Evolutionary conservation across 53 echinoderm and acorn worm genomes (phyloP).

Genomic region (Echinarachnius parma): DNA sequence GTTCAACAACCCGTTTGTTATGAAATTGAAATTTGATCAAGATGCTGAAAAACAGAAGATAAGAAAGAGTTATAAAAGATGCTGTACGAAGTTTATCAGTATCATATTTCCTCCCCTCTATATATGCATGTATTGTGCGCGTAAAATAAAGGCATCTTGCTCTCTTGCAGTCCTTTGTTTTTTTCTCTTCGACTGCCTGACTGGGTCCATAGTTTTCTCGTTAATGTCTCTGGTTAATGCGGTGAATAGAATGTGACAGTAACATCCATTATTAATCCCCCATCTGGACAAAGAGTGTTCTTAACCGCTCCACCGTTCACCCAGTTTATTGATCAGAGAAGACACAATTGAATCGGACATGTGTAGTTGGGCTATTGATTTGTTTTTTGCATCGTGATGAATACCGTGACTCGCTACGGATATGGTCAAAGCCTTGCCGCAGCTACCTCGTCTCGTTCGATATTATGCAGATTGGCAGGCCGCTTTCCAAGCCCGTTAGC

Average conservation of each 20-base stretch:
- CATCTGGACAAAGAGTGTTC: constrained; percentile 8
- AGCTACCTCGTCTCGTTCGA: too few species aligned
- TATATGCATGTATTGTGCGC: not conserved
- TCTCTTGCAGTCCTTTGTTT: not conserved
- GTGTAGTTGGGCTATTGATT: constrained; percentile 14
- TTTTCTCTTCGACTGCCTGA: not conserved
- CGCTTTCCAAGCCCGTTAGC: too few species aligned
- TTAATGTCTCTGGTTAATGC: not conserved
- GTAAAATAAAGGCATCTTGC: too few species aligned
- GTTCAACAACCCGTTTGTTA: too few species aligned
- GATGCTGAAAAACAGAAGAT: too few species aligned
- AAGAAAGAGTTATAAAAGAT: too few species aligned
- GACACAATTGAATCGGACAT: constrained; percentile 19
- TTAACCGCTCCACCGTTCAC: constrained; percentile 3
- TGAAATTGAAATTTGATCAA: too few species aligned
- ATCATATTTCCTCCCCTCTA: not conserved
- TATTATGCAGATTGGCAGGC: too few species aligned
- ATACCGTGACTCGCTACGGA: constrained; percentile 10
- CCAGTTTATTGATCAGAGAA: not conserved
- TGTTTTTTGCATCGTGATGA: constrained; percentile 18
- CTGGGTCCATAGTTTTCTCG: not conserved
- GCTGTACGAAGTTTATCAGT: too few species aligned
- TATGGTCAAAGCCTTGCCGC: constrained; percentile 14
- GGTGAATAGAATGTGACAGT: constrained; percentile 3
- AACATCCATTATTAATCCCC: constrained; percentile 32